Conservation (phyloP, 2,888 invertebrate genomes). For the Acanthosepion pharaonis region DNA sequence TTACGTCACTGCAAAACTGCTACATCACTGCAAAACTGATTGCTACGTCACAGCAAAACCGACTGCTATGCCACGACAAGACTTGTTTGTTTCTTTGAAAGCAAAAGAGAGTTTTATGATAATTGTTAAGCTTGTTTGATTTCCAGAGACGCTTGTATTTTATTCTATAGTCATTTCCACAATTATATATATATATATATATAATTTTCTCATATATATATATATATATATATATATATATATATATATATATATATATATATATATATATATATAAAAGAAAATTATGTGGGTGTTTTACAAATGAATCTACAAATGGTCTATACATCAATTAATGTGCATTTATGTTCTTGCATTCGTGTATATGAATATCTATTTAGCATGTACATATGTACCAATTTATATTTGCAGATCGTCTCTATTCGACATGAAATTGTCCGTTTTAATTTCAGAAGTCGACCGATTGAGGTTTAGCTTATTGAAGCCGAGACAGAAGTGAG, state of each 20-base stretch:
- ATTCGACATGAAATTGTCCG: background rate
- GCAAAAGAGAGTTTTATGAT: no score
- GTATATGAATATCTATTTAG: background rate
- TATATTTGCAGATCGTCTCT: background rate
- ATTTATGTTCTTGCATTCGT: background rate
- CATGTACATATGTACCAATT: background rate
- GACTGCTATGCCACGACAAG: background rate
- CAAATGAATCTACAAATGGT: background rate
- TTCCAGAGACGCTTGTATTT: no score
- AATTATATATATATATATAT: background rate
- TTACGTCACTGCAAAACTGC: background rate
- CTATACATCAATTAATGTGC: background rate
- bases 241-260: background rate
- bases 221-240: slow-evolving; percentile 13
- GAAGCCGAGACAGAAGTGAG: background rate
- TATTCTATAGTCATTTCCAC: no score
- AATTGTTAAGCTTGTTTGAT: no score
- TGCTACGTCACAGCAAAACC: background rate
- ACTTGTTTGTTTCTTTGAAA: no score
- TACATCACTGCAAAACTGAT: background rate
- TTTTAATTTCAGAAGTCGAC: background rate
- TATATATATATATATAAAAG: background rate
- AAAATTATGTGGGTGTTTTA: no score
- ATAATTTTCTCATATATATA: no score
- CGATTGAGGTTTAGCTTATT: no score